Base-by-base conservation (phyloP, 2,888 invertebrate genomes). In the Dryococelus australis region DNA sequence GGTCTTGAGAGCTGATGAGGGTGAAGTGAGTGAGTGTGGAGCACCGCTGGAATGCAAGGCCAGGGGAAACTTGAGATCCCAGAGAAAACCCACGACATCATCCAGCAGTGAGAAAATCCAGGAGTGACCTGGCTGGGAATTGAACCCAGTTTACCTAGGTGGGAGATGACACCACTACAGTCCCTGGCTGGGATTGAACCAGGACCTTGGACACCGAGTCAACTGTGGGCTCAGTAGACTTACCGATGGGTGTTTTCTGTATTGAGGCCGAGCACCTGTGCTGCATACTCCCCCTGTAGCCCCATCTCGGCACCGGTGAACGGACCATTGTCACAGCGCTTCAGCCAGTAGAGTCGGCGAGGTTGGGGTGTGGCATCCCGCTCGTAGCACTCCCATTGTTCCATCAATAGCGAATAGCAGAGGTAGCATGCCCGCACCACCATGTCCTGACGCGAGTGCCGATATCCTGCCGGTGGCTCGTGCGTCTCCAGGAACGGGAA, bases 331-430 rank as follows among this genome's bases (percentile, higher is more conserved):
- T 98, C 98, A 90, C 97, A 95, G 90, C 98, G 94, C 92, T 98
- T 98, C 93, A 98, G 94, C 96, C 98, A 98, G 92, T 98, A 98
- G 91, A 98, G 95, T 87, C 98, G 94, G 92, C 98, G 97, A 89
- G 95, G 94, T 92, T 97, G 96, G 0, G 98, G 98, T 90, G 97
- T 96, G 91, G 95, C 96, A 91, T 96, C 96, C 83, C 96, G 94
- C 93, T 98, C 98, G 92, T 97, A 97, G 89, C 96, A 95, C 91
- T 98, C 97, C 98, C 98, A 98, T 93, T 98, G 98, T 92, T 98
- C 97, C 87, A 96, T 94, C 83, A 98, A 94, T 91, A 98, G 94
- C 86, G 96, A 95, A 93, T 96, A 97, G 93, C 98, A 98, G 51
- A 98, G 95, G 92, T 95, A 95, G 93, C 98, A 98, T 88, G 96